These are phyloP conservation scores for Mycalesis mineus DNA, from an alignment of 2,888 invertebrate genomes.

Conservation along the genomic window DNA sequence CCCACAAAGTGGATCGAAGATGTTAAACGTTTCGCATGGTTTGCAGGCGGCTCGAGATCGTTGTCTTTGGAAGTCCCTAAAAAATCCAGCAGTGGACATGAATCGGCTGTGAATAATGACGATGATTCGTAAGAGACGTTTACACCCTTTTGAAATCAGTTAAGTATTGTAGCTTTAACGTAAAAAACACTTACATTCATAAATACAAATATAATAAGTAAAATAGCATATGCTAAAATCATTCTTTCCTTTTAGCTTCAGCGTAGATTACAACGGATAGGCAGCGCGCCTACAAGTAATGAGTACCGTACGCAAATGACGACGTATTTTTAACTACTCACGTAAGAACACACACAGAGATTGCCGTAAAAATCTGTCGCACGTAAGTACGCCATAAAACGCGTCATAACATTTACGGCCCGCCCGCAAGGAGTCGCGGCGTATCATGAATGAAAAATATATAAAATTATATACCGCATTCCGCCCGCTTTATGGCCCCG, in stretches of 20 bases:
- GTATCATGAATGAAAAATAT: constrained; percentile 48
- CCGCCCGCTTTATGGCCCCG: constrained; percentile 34
- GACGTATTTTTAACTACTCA: background rate
- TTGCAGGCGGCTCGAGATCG: no score
- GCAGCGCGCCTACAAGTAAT: background rate
- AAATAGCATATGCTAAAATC: no score
- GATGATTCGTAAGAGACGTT: no score
- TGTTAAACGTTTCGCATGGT: no score
- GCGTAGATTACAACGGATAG: background rate
- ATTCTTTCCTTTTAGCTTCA: background rate
- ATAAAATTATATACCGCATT: constrained; percentile 45
- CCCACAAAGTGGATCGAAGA: no score
- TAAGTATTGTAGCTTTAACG: no score
- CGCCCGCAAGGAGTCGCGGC: constrained; percentile 36
- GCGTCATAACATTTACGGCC: constrained; percentile 41
- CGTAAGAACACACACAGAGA: constrained; percentile 10
- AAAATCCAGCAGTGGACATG: no score
- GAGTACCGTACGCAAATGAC: background rate
- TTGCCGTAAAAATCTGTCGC: constrained; percentile 30
- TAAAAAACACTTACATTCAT: no score
- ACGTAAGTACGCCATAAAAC: constrained; percentile 28
- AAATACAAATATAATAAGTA: no score
- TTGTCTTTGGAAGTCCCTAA: no score
- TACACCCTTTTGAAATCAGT: no score
- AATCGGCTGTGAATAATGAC: no score